Base-by-base conservation (phyloP, 2,888 invertebrate genomes). In the Diabrotica balteata region DNA sequence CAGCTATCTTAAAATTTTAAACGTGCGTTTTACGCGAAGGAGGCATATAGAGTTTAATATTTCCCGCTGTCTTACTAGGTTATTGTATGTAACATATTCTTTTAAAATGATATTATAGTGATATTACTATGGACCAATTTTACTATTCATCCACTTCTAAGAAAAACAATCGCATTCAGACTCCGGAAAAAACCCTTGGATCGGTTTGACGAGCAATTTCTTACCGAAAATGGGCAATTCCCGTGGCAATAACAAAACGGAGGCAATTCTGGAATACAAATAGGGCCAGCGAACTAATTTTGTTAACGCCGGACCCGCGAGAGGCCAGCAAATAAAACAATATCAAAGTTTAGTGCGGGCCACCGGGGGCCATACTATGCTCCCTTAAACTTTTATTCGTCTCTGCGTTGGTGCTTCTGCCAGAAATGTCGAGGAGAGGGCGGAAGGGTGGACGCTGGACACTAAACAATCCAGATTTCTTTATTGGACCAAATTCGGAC, bases 331-430 rank as follows among this genome's bases (percentile, higher is more conserved):
- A 82, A 84, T 84, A 84, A 84, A 84, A 82, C 84, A 84, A 83
- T 84, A 83, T 84, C 83, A 84, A 83, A 84, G 82, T 84, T 83
- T 83, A 84, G 82, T 83, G 80, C 80, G 75, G 75, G 79, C 73
- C 82, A 75, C 80, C 71, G 72, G 79, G 76, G 80, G 76, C 72
- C 53, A 72, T 51, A 73, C 63, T 49, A 70, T 71, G 73, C 73
- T 77, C 76, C 68, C 77, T 81, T 77, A 81, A 80, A 81, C 74
- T 78, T 80, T 80, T 79, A 77, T 78, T 66, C 68, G 42, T 60
- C 59, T 65, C 63, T 61, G 62, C 65, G 22, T 8, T 55, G 42
- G 11, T 55, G 11, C 44, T 55, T 55, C 10, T 42, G 8, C 10
- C 10, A 8, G 53, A 63, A 44, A 59, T 46, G 32, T 8, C 32